These are phyloP conservation scores for Drosophila subquinaria DNA, from an alignment of 2,888 invertebrate species.

Conservation along the genomic window DNA sequence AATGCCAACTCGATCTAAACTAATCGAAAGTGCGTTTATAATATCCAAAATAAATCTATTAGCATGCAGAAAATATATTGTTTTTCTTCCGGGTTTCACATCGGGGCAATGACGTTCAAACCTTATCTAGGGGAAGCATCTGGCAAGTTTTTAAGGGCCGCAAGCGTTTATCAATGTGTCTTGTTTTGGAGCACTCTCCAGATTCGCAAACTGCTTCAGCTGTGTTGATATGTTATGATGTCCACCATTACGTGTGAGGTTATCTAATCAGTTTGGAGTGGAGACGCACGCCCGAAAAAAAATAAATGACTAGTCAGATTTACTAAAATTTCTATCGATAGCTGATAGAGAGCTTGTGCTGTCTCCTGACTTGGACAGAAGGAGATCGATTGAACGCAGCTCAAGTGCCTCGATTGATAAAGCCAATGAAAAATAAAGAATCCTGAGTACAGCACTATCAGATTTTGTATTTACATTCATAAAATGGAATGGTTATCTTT, in stretches of 20 bases:
- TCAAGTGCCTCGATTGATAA: conserved; percentile 29
- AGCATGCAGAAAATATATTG: not conserved
- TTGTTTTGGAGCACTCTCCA: conserved; percentile 10
- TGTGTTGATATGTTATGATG: conserved; percentile 17
- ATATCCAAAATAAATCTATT: conserved; percentile 10
- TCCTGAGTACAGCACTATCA: not conserved
- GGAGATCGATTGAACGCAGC: conserved; percentile 37
- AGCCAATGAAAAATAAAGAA: conserved; percentile 1
- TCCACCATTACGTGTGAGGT: conserved; percentile 6
- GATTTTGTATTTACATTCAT: conserved; percentile 14
- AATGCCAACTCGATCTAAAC: conserved; percentile 42
- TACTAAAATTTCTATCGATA: conserved; percentile 15
- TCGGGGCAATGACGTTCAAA: conserved; percentile 3
- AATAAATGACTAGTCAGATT: conserved; percentile 22
- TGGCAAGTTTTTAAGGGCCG: not conserved
- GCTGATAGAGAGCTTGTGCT: conserved; percentile 15
- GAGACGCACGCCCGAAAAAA: conserved; percentile 25
- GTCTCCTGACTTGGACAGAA: conserved; percentile 17
- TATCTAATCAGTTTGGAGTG: conserved; percentile 46
- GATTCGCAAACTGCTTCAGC: conserved; percentile 22
- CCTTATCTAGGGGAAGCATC: conserved; percentile 22
- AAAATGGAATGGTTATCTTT: conserved; percentile 1
- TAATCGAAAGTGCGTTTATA: not conserved
- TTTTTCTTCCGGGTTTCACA: not conserved
- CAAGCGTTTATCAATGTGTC: conserved; percentile 3